Evolutionary conservation across 2,113 vertebrate species (phyloP).

Genomic region (Trichechus manatus): DNA sequence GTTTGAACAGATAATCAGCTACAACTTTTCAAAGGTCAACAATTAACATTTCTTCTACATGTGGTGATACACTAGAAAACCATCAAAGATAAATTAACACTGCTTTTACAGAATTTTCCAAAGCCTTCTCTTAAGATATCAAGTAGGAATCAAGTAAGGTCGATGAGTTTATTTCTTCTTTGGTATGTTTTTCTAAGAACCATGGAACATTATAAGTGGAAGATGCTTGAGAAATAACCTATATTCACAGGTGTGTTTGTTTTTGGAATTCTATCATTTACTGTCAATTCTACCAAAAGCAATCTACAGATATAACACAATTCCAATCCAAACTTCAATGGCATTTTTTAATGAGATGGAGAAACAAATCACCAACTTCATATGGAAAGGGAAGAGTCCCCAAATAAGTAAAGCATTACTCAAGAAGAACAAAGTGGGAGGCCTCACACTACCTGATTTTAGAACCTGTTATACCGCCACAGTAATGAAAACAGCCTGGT

Average conservation of each 20-base stretch:
- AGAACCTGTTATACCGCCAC: too few species aligned
- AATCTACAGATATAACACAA: too few species aligned
- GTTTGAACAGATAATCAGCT: not conserved
- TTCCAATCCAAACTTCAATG: too few species aligned
- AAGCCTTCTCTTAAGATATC: not conserved
- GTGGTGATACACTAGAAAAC: not conserved
- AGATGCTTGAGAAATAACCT: not conserved
- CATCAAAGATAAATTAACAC: not conserved
- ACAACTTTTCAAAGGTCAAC: not conserved
- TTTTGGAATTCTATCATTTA: too few species aligned
- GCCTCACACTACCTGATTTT: too few species aligned
- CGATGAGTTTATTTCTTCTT: not conserved
- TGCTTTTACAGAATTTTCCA: not conserved
- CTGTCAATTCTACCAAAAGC: too few species aligned
- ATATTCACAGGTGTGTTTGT: not conserved
- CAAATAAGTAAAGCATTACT: too few species aligned
- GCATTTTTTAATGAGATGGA: too few species aligned
- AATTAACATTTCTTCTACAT: not conserved
- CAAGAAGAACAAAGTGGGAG: too few species aligned
- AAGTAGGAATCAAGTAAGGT: not conserved
- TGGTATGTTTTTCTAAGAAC: slow-evolving; percentile 16
- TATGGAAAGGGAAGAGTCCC: too few species aligned
- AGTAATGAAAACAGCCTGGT: too few species aligned
- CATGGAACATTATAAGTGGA: not conserved
- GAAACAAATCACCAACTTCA: too few species aligned